Conservation (phyloP, 2,113 vertebrate species). For the Anser cygnoides region DNA sequence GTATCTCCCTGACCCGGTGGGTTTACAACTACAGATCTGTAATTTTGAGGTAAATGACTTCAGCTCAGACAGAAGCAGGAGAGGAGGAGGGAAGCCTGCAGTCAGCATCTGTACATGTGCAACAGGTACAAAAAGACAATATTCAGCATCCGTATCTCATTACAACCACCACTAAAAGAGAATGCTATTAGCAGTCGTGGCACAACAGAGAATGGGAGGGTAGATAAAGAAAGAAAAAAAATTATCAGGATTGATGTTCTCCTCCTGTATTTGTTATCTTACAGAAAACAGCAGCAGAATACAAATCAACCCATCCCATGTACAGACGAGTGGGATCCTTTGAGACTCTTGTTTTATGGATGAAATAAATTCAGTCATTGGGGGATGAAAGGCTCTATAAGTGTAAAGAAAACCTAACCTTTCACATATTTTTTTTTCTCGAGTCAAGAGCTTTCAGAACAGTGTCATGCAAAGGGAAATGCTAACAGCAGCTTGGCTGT, state of each 20-base stretch:
- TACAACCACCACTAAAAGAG: slow-evolving; percentile 46
- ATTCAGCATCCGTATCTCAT: slow-evolving; percentile 42
- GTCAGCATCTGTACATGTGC: neutral
- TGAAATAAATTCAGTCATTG: neutral
- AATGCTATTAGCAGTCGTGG: slow-evolving; percentile 53
- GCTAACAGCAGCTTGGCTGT: neutral
- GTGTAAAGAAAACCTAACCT: neutral
- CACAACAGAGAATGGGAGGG: slow-evolving; percentile 43
- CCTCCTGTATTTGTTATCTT: slow-evolving; percentile 67
- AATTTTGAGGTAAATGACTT: slow-evolving; percentile 37
- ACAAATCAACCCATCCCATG: slow-evolving; percentile 45
- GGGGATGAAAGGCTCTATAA: neutral
- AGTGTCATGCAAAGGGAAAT: neutral
- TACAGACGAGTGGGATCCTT: neutral
- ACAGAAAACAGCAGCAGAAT: slow-evolving; percentile 49
- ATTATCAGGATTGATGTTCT: slow-evolving; percentile 61
- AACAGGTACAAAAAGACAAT: slow-evolving; percentile 50
- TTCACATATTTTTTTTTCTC: neutral
- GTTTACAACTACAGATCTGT: slow-evolving; percentile 40
- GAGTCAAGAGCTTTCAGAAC: neutral
- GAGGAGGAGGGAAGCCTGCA: neutral
- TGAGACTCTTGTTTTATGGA: neutral
- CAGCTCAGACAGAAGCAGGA: neutral
- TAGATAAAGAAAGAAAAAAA: slow-evolving; percentile 55
- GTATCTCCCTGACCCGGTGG: neutral